Evolutionary conservation across 2,797 vertebrate genomes (phyloP), one percentile per base, ranked within the genome.

Genomic region (Etheostoma nigrum): DNA sequence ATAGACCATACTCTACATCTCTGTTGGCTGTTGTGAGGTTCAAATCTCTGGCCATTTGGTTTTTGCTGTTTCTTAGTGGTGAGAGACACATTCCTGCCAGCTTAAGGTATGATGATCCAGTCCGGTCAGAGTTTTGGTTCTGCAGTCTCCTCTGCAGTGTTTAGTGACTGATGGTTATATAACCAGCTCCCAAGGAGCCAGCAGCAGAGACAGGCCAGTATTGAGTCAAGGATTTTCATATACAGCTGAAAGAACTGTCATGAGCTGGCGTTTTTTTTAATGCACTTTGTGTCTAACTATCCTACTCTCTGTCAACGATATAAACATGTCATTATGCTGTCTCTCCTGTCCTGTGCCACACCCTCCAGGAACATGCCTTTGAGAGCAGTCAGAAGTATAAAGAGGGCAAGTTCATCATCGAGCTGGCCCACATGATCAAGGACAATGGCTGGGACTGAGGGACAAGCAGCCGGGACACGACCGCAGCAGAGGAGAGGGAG

Each of bases 331-430:
- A 6, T 45, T 59, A 27, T 47, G 67, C 49, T 66, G 21, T 65
- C 45, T 19, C 30, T 48, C 55, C 67, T 85, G 55, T 74, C 51
- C 78, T 65, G 67, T 81, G 69, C 67, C 83, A 16, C 87, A n/a
- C 88, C 82, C 78, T 85, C 66, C 88, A 99, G 98, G 98, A 99
- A 92, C 98, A 99, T 33, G 98, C 98, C 81, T 99, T 99, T 88
- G 98, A 99, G 95, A 99, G 97, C 97, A 99, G 98, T 95, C 98
- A 99, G 95, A 99, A 99, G 93, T 99, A 99, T 93, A 99, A 99
- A 95, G 98, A 99, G 95, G 98, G 98, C 91, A 99, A 99, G 94
- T 99, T 98, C 96, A 99, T 99, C 96, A 99, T 99, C 89, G 98
- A 99, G 94, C 95, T 99, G 93, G 98, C 98, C 85, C 98, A 99